Conservation (phyloP, 2,888 invertebrate species). For the Harpagoxenus sublaevis region DNA sequence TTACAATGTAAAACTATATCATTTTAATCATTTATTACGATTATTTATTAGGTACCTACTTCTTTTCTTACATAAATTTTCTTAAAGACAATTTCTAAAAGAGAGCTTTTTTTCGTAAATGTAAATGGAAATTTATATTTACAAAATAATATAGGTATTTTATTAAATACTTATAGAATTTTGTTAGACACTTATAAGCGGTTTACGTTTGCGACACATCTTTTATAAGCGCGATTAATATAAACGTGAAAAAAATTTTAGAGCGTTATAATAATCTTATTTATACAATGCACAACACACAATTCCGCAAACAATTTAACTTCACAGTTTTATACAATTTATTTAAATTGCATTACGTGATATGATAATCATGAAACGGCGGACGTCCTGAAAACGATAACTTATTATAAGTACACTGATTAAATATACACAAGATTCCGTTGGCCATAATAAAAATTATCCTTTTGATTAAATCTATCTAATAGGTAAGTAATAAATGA, state of each 20-base stretch:
- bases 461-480: not conserved
- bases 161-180: no score
- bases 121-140: no score
- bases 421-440: slow-evolving; percentile 5
- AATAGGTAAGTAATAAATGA: not conserved
- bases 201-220: no score
- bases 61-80: not conserved
- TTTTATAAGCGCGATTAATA: not conserved
- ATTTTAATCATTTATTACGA: not conserved
- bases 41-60: not conserved
- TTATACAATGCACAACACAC: not conserved
- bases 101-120: no score
- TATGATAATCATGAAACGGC: not conserved
- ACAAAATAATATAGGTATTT: no score
- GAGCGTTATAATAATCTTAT: not conserved
- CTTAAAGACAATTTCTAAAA: not conserved
- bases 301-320: not conserved
- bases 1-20: not conserved
- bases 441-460: not conserved
- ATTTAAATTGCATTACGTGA: not conserved
- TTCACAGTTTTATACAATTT: not conserved
- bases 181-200: no score
- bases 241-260: not conserved
- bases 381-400: slow-evolving; percentile 4
- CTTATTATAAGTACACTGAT: not conserved